Evolutionary conservation across 64 coral and sea anemone species (phyloP).

Genomic region (Cladopsammia gracilis): DNA sequence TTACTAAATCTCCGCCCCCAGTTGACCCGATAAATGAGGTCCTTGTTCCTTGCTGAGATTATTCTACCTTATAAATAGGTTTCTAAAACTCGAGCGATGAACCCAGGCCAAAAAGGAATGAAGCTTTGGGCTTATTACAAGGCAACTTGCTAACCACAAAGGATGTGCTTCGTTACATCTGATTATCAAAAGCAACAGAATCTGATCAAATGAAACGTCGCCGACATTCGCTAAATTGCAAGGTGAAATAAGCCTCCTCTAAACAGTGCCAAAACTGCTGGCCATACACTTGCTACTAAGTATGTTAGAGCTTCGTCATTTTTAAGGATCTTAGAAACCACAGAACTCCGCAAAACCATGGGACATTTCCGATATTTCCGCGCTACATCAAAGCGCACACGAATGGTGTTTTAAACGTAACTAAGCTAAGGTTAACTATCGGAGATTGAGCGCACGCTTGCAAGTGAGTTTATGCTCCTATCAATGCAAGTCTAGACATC

Average conservation of each 20-base stretch:
- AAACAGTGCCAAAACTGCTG: not conserved
- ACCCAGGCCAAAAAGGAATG: not conserved
- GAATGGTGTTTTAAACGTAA: not conserved
- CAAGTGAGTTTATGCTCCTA: slow-evolving; percentile 4
- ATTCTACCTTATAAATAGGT: not conserved
- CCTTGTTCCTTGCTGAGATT: slow-evolving; percentile 40
- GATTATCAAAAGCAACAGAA: slow-evolving; percentile 10
- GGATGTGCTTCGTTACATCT: slow-evolving; percentile 10
- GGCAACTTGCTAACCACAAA: not conserved
- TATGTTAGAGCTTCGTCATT: not conserved
- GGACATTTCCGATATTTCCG: not conserved
- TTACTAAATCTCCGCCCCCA: slow-evolving; percentile 7
- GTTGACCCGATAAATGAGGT: slow-evolving; percentile 13
- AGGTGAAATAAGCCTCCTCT: slow-evolving; percentile 25
- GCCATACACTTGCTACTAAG: not conserved
- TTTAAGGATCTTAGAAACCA: not conserved
- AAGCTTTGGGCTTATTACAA: not conserved
- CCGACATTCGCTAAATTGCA: slow-evolving; percentile 18
- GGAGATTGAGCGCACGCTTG: not conserved
- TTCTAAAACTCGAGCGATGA: not conserved
- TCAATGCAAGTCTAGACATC: slow-evolving; percentile 30
- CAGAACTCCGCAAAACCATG: not conserved
- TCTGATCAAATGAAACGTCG: not conserved
- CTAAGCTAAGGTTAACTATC: not conserved
- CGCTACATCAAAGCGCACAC: not conserved